A percentile compares a stretch with the other conserved stretches of the same genome.
These are phyloP conservation scores for Urophycis tenuis DNA, from an alignment of 2,797 vertebrate genomes.

Conservation along the genomic window DNA sequence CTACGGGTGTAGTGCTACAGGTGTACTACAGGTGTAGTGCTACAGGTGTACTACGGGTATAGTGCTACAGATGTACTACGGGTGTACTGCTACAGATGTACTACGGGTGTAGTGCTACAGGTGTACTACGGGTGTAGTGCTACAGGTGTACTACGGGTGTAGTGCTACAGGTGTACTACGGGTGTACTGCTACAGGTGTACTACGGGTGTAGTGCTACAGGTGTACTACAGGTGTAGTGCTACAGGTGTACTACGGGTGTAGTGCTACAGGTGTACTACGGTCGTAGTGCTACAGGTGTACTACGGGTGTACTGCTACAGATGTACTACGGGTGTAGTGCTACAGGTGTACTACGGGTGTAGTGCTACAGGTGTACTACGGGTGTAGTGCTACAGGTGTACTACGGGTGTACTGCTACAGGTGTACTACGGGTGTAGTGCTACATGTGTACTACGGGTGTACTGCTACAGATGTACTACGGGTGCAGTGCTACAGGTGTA, in stretches of 20 bases:
- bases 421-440: not conserved
- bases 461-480: constrained; percentile 37
- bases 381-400: not conserved
- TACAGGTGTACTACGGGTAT: constrained; percentile 24
- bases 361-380: too few relatives aligned
- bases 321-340: not conserved
- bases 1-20: constrained; percentile 30
- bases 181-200: too few relatives aligned
- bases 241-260: too few relatives aligned
- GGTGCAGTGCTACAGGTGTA: not conserved
- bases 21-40: not conserved
- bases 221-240: too few relatives aligned
- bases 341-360: constrained; percentile 30
- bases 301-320: constrained; percentile 33
- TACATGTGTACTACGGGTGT: not conserved
- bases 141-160: not conserved
- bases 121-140: too few relatives aligned
- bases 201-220: too few relatives aligned
- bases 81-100: too few relatives aligned
- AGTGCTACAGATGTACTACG: too few relatives aligned
- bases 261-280: too few relatives aligned
- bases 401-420: constrained; percentile 24
- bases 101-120: constrained; percentile 37
- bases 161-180: constrained; percentile 28
- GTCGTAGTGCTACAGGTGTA: constrained; percentile 2